Evolutionary conservation across 2,888 invertebrate genomes (phyloP), one percentile per base, ranked within the genome.

Genomic region (Melieria picta): DNA sequence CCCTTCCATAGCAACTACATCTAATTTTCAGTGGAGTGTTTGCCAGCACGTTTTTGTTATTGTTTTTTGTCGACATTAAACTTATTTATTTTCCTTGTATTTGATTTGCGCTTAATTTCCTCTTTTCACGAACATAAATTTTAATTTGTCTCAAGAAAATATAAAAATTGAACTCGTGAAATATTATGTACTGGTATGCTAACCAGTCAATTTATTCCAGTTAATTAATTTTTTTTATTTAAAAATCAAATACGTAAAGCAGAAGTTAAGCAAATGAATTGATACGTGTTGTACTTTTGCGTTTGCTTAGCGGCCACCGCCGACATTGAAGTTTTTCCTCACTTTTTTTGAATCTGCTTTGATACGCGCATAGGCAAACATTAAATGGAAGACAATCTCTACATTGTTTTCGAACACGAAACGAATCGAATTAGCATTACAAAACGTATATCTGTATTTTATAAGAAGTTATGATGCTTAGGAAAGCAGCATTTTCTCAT

Each of bases 161-260:
- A 30, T 30, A 3, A 30, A 30, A 30, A 30, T 30, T 30, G 30
- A 30, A 30, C 30, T 30, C 30, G 1, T 30, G 3, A 30, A 30
- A 30, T 30, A 30, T 30, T 30, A 30, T 30, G 30, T 30, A 1
- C 3, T 30, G 30, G 30, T 30, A 56, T 48, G 61, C 67, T 43
- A 58, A 45, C 52, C 45, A 46, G n/a, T 42, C n/a, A 47, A 45
- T 50, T 63, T 65, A 65, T 50, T 11, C 57, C 16, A 30, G 16
- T 48, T 16, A 48, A 50, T 45, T 9, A 71, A 69, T 56, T 7
- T 63, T 57, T 57, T 69, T 67, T 47, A 66, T 67, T 42, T 61
- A 71, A 56, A 55, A 66, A 71, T 48, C n/a, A 56, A 73, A 16
- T 65, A 46, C 47, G 65, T 57, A 48, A 55, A 64, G 52, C 63